Evolutionary conservation across 2,888 invertebrate genomes (phyloP).

Genomic region (Prosapia bicincta): DNA sequence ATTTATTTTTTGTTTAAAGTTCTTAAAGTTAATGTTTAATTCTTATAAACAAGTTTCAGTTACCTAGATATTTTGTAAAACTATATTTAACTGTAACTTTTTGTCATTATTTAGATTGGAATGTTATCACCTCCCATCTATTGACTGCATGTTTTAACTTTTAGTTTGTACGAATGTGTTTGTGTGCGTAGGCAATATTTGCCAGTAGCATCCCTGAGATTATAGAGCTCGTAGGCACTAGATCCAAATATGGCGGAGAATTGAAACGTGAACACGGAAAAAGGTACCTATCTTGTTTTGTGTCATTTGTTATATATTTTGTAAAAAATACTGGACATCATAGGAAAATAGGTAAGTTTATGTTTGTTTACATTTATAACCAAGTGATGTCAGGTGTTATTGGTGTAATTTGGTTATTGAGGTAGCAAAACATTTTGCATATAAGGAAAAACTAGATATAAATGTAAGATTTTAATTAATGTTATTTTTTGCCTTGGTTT

Average conservation of each 20-base stretch:
- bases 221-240: constrained; percentile 98
- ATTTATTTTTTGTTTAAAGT: too few species aligned
- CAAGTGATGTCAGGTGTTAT: too few species aligned
- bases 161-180: constrained; percentile 47
- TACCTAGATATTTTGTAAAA: too few species aligned
- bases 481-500: too few species aligned
- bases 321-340: constrained; percentile 25
- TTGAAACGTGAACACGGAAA: constrained; percentile 99
- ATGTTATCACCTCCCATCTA: not conserved
- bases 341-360: not conserved
- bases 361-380: not conserved
- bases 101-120: too few species aligned
- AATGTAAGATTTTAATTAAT: too few species aligned
- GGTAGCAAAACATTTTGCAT: too few species aligned
- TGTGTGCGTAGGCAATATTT: constrained; percentile 96
- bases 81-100: too few species aligned
- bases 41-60: too few species aligned
- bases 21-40: too few species aligned
- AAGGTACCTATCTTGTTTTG: constrained; percentile 65
- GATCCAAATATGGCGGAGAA: constrained; percentile 99
- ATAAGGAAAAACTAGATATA: too few species aligned
- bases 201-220: constrained; percentile 99
- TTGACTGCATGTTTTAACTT: constrained; percentile 22
- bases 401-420: too few species aligned
- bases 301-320: constrained; percentile 46